Evolutionary conservation across 2,888 invertebrate species (phyloP).

Genomic region (Drosophila setosimentum): DNA sequence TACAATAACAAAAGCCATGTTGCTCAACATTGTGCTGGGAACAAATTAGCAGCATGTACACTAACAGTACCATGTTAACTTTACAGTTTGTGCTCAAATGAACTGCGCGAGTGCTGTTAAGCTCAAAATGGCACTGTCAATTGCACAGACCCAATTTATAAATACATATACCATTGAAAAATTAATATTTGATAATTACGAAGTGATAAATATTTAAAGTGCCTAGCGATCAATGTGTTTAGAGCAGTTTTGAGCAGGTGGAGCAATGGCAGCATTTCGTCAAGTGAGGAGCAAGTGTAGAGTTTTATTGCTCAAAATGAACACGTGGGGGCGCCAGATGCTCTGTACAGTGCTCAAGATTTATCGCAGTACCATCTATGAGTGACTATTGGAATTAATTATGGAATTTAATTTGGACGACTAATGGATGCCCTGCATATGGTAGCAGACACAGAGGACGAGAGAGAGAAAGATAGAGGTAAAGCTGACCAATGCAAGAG

Average conservation of each 20-base stretch:
- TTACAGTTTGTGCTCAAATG: conserved; percentile 20
- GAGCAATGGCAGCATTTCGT: neutral
- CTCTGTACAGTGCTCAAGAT: neutral
- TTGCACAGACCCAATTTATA: fast-evolving
- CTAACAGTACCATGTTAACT: conserved; percentile 24
- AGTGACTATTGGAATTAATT: fast-evolving
- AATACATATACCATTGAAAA: neutral
- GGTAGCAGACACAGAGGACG: neutral
- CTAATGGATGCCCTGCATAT: conserved; percentile 1
- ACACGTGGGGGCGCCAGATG: conserved; percentile 10
- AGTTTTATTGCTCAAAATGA: neutral
- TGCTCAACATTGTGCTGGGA: conserved; percentile 28
- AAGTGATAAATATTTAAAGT: too few relatives aligned
- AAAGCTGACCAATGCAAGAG: neutral
- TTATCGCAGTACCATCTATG: conserved; percentile 3
- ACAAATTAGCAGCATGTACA: conserved; percentile 14
- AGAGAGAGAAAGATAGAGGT: neutral
- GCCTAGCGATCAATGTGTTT: neutral
- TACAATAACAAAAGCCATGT: conserved; percentile 50
- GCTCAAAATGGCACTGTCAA: conserved; percentile 42
- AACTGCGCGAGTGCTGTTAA: neutral
- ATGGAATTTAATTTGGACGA: too few relatives aligned
- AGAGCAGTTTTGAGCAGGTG: neutral
- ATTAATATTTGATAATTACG: neutral
- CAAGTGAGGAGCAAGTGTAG: neutral